phyloP scores from a whole-genome alignment of 1,140 invertebrate genomes.

The Eriocheir sinensis region DNA sequence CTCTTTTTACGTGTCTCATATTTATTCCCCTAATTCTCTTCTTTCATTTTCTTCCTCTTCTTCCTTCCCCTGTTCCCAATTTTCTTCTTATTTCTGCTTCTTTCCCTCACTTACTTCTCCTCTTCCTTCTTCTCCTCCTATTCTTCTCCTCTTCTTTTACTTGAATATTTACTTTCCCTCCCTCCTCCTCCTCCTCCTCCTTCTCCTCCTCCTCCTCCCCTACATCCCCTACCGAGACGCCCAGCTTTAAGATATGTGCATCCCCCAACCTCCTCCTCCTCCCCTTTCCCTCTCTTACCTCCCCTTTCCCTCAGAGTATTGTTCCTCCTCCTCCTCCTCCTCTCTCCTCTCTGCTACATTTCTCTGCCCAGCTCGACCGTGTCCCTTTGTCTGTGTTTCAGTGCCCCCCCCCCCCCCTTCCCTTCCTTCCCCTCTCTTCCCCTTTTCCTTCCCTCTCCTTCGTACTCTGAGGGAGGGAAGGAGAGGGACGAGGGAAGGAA shows the following conservation, averaged over 20 bases:
- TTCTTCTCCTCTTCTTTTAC: background rate
- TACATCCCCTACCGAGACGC: background rate
- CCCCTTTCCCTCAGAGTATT: no score
- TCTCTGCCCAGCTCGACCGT: background rate
- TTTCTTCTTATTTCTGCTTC: no score
- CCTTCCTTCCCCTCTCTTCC: background rate
- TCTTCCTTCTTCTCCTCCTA: background rate
- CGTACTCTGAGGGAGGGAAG: background rate
- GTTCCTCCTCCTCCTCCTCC: no score
- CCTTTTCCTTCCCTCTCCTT: background rate
- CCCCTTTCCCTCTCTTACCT: background rate
- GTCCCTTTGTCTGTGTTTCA: conserved; percentile 14
- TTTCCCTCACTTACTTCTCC: background rate
- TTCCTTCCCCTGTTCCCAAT: background rate
- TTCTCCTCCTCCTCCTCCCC: background rate
- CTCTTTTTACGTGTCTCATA: background rate
- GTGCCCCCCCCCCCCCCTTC: background rate
- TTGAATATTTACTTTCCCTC: background rate
- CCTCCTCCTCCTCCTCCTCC: background rate
- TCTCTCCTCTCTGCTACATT: background rate
- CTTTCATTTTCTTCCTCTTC: background rate
- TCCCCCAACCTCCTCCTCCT: background rate
- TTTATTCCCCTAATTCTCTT: background rate
- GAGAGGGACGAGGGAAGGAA: no score
- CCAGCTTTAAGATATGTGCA: background rate